Evolutionary conservation across 2,888 invertebrate species (phyloP), one percentile per base, ranked within the genome.

Genomic region (Nineta flava): DNA sequence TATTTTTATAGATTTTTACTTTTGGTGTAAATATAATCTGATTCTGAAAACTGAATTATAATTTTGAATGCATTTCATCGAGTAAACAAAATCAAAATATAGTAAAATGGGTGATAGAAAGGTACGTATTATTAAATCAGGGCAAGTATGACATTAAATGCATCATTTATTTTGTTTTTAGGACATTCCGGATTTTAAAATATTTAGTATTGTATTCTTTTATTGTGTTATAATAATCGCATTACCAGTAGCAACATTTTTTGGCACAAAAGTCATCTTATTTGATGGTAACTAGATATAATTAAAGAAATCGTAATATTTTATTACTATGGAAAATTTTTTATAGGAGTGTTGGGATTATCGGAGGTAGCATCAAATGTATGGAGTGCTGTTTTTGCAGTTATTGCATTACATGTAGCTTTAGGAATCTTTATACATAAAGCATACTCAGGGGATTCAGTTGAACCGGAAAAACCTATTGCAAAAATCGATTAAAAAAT

Each of bases 161-260:
- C 4, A 38, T 32, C 1, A 38, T 42, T 42, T 26, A n/a, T 41
- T 26, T 42, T 12, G 7, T 44, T 49, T 44, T 2, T 44, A 49
- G 77, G 79, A 79, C 61, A 61, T 75, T 62, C 73, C 79, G 54
- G 86, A 85, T 64, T 74, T 81, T 57, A 76, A 77, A 62, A 75
- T 83, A 9, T 87, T 88, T 64, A 78, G 73, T 64, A 82, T 81
- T 55, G 84, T 87, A 47, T 75, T 88, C 53, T 76, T 77, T 59
- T 85, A 88, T 65, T 83, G 81, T 64, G 67, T 83, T 50, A 70
- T 85, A 52, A 86, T 88, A 57, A 79, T 88, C 53, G 72, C 81
- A 47, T 73, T 85, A 53, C 88, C 88, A 19, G 79, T 88, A 45
- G 57, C 78, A 21, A 77, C 83, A 16, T 88, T 88, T 64, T 87